Evolutionary conservation across 1,140 invertebrate species (phyloP).

Genomic region (Leptestheria dahalacensis): DNA sequence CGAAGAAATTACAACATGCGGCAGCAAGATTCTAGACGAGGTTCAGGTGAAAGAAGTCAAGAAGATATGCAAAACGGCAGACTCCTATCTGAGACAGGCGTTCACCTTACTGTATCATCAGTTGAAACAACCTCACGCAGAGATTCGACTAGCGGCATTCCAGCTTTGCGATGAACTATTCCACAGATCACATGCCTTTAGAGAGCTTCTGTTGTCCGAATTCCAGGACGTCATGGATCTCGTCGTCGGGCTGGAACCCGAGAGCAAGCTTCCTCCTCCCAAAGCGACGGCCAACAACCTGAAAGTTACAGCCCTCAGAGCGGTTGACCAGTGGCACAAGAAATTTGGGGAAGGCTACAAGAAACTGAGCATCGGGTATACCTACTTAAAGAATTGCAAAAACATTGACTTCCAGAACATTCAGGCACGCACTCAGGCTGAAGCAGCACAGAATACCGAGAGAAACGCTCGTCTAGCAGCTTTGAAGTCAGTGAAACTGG

Average conservation of each 20-base stretch:
- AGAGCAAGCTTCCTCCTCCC: slow-evolving; percentile 35
- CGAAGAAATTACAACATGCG: neutral
- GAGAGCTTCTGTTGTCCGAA: slow-evolving; percentile 33
- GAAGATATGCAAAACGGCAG: slow-evolving; percentile 28
- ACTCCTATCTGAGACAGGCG: slow-evolving; percentile 31
- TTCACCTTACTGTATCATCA: slow-evolving; percentile 33
- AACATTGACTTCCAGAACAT: slow-evolving; percentile 29
- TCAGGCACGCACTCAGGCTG: slow-evolving; percentile 21
- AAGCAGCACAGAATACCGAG: slow-evolving; percentile 23
- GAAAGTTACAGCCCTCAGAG: slow-evolving; percentile 29
- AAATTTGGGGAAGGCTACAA: slow-evolving; percentile 35
- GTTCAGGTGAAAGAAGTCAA: neutral
- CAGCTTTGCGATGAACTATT: slow-evolving; percentile 39
- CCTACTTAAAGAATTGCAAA: slow-evolving; percentile 35
- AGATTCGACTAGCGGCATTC: slow-evolving; percentile 37
- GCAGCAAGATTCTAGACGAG: neutral
- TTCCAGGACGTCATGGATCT: slow-evolving; percentile 35
- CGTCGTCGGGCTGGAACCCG: slow-evolving; percentile 30
- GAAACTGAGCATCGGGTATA: slow-evolving; percentile 32
- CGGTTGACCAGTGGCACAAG: slow-evolving; percentile 35
- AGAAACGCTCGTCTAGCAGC: slow-evolving; percentile 21
- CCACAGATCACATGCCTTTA: slow-evolving; percentile 36
- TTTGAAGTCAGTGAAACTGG: slow-evolving; percentile 22
- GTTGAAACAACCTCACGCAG: slow-evolving; percentile 36
- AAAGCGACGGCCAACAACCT: slow-evolving; percentile 30